Evolutionary conservation across 1,140 invertebrate genomes (phyloP), one percentile per base, ranked within the genome.

Genomic region (Euwallacea similis): DNA sequence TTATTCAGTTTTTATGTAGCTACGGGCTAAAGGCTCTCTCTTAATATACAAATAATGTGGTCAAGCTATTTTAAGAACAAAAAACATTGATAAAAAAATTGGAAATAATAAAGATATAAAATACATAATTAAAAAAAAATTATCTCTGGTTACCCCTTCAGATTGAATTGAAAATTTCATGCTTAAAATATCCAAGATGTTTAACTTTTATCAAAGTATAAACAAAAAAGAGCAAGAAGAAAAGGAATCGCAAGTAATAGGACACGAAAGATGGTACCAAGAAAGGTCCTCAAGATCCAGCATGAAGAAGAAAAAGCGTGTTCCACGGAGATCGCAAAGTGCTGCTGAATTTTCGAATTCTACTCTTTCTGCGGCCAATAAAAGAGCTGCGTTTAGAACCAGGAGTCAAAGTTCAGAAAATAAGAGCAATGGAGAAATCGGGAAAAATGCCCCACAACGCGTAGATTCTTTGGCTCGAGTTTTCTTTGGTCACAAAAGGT

Each of bases 181-280:
- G 21, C 21, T 33, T 33, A 33, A 33, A 33, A 33, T 33, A 33
- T 47, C 15, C 42, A n/a, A 41, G 2, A 63, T 63, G 61, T 91
- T 93, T 75, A 92, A 91, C 75, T 82, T 92, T 16, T 92, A 92
- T 79, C 89, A 91, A 76, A 88, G 85, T 65, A 87, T 91, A 75
- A 88, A 88, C 72, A 86, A 88, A 73, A 85, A 86, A 55, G 87
- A 86, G 8, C 84, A 85, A 16, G 87, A 88, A n/a, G 83, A 83
- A 43, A 85, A 85, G 70, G 85, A 87, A 61, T 81, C 84, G 0
- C 86, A 89, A 50, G 87, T 89, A 2, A 92, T 89, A 6, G 90
- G 91, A 1, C 91, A 92, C 74, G 91, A 92, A 74, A 82, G 89
- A 66, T 92, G 91, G 77, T 91, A 89, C 75, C 88, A 90, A 76